Conservation (phyloP, 2,113 vertebrate genomes). For the Vombatus ursinus region DNA sequence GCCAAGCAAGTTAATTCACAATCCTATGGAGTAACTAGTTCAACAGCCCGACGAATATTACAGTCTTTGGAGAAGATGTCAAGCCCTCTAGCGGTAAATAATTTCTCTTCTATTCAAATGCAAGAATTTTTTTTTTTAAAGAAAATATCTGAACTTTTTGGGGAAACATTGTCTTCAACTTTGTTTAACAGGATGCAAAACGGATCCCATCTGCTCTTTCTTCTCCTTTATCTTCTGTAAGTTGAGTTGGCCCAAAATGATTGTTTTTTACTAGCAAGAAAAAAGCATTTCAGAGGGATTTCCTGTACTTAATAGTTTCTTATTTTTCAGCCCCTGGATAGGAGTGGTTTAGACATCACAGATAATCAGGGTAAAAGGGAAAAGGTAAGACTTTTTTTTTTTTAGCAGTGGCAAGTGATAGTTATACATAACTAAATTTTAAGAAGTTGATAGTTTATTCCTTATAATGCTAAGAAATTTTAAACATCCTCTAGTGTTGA, state of each 20-base stretch:
- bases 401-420: background rate
- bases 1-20: slow-evolving; percentile 91
- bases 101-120: slow-evolving; percentile 41
- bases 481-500: background rate
- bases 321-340: slow-evolving; percentile 87
- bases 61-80: slow-evolving; percentile 98
- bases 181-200: slow-evolving; percentile 92
- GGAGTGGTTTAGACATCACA: slow-evolving; percentile 81
- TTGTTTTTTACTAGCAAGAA: slow-evolving; percentile 23
- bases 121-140: background rate
- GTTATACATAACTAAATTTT: background rate
- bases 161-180: slow-evolving; percentile 25
- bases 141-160: slow-evolving; percentile 49
- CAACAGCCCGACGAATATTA: slow-evolving; percentile 94
- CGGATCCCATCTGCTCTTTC: slow-evolving; percentile 91
- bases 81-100: slow-evolving; percentile 93
- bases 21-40: slow-evolving; percentile 95
- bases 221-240: slow-evolving; percentile 89
- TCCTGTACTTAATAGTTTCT: slow-evolving; percentile 57
- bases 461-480: background rate
- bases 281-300: background rate
- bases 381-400: slow-evolving; percentile 84
- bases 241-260: slow-evolving; percentile 72
- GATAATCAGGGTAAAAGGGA: slow-evolving; percentile 87
- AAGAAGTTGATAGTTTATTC: background rate